These are phyloP conservation scores for Lamellibrachia satsuma DNA, from an alignment of 2,888 invertebrate species.

Conservation along the genomic window DNA sequence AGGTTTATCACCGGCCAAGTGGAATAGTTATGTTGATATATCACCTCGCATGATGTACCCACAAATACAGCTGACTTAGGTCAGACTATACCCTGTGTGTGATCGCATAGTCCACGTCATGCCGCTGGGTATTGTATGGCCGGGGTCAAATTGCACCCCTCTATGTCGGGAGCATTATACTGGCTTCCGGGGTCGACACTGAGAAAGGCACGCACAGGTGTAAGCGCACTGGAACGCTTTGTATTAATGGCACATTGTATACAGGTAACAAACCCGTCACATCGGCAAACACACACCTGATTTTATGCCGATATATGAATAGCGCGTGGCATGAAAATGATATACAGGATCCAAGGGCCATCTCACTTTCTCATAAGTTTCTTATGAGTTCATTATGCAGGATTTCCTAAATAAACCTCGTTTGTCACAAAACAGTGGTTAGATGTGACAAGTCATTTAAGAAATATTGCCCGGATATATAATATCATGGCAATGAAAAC, in stretches of 20 bases:
- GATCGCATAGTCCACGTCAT: background rate
- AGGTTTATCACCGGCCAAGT: background rate
- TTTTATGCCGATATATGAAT: background rate
- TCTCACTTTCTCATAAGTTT: background rate
- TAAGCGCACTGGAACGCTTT: background rate
- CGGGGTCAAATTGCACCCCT: background rate
- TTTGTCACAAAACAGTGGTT: background rate
- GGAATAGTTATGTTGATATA: background rate
- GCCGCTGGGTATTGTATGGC: background rate
- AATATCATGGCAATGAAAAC: too few species aligned
- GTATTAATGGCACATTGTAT: background rate
- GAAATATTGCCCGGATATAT: too few species aligned
- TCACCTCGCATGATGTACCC: background rate
- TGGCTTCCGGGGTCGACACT: background rate
- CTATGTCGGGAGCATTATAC: background rate
- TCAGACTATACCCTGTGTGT: too few species aligned
- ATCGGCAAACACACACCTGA: background rate
- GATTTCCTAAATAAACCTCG: background rate
- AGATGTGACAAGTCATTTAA: background rate
- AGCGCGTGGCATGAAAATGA: background rate
- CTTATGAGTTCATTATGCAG: background rate
- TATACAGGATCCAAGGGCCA: background rate
- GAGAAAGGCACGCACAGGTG: background rate
- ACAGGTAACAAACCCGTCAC: background rate
- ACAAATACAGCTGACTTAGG: too few species aligned